Conservation (phyloP, 2,113 vertebrate species). For the Orycteropus afer region DNA sequence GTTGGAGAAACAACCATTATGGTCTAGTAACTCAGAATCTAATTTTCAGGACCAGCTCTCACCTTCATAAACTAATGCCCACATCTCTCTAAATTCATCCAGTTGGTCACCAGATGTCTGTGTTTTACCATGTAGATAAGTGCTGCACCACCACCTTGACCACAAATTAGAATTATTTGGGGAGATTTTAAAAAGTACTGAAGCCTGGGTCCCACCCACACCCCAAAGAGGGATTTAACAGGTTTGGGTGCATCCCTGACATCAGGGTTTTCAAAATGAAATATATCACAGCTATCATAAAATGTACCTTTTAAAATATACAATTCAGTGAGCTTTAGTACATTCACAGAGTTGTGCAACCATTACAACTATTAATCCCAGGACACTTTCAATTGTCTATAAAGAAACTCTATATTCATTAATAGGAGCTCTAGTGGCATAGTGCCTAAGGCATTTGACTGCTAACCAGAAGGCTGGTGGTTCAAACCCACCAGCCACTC, state of each 20-base stretch:
- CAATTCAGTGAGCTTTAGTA: too few species aligned
- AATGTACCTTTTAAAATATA: too few species aligned
- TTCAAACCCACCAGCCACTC: too few species aligned
- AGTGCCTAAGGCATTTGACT: too few species aligned
- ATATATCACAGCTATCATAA: neutral
- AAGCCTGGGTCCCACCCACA: neutral
- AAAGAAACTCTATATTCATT: too few species aligned
- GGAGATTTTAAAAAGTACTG: neutral
- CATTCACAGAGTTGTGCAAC: too few species aligned
- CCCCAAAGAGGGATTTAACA: neutral
- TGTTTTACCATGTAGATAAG: neutral
- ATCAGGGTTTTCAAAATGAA: neutral
- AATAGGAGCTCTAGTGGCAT: too few species aligned
- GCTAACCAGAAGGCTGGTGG: too few species aligned
- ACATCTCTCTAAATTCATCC: neutral
- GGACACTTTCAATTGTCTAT: too few species aligned
- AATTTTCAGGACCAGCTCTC: neutral
- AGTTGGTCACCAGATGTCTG: neutral
- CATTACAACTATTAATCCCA: too few species aligned
- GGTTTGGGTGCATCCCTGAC: neutral
- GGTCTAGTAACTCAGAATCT: neutral
- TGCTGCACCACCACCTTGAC: neutral
- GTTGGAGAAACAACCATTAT: neutral
- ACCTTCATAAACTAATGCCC: neutral
- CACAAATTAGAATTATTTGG: neutral